phyloP scores from a whole-genome alignment of 1,140 invertebrate species.

The Drusus annulatus region DNA sequence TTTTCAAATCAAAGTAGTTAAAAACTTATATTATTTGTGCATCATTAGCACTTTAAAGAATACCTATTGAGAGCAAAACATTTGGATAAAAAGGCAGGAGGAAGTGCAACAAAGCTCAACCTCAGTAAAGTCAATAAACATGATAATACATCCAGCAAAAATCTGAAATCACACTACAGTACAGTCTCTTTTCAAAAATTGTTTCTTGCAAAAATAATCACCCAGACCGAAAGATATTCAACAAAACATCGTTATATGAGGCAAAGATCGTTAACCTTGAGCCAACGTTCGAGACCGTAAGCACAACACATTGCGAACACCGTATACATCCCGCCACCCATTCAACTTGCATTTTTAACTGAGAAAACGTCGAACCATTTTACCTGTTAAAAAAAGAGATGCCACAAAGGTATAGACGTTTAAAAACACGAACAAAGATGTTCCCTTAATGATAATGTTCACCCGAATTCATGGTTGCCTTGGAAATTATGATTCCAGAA shows the following conservation, averaged over 20 bases:
- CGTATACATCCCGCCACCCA: not conserved
- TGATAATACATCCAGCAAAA: no score
- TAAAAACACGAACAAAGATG: constrained; percentile 53
- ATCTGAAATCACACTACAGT: no score
- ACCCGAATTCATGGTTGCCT: constrained; percentile 54
- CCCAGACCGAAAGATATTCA: no score
- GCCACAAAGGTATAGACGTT: constrained; percentile 38
- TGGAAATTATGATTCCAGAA: constrained; percentile 38
- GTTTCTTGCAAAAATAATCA: no score
- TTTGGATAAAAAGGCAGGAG: no score
- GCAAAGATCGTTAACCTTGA: constrained; percentile 41
- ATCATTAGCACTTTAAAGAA: no score
- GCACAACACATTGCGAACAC: not conserved
- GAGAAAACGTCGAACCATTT: constrained; percentile 40
- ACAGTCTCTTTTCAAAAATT: no score
- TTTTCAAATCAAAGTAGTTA: no score
- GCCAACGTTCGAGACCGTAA: constrained; percentile 9
- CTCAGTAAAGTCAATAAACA: no score
- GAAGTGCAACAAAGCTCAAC: no score
- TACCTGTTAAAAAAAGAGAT: constrained; percentile 56
- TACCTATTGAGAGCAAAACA: no score
- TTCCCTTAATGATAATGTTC: constrained; percentile 59
- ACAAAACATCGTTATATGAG: not conserved
- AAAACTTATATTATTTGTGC: no score
- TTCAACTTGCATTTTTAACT: constrained; percentile 18